Percentiles rank a stretch among this genome's conserved stretches.
phyloP scores from a whole-genome alignment of 2,113 vertebrate species.

The Entosphenus tridentatus region DNA sequence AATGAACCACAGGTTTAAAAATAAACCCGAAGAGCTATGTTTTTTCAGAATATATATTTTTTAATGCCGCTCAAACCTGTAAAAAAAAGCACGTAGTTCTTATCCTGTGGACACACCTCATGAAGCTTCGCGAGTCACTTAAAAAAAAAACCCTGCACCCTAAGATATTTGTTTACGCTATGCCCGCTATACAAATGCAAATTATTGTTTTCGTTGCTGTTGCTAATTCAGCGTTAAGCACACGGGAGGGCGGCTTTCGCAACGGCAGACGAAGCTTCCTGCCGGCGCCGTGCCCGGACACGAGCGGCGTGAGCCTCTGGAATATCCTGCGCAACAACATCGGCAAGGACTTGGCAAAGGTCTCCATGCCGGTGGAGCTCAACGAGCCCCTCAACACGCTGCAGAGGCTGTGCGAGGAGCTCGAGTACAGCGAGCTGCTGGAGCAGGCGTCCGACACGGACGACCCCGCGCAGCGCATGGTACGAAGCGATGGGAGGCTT shows the following conservation, averaged over 20 bases:
- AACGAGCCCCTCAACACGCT: conserved; percentile 54
- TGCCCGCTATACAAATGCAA: too few relatives aligned
- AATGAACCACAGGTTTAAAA: too few relatives aligned
- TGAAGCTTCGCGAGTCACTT: too few relatives aligned
- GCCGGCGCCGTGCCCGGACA: conserved; percentile 26
- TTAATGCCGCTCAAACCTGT: too few relatives aligned
- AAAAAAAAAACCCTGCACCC: too few relatives aligned
- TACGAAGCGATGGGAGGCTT: conserved; percentile 12
- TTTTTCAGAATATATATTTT: too few relatives aligned
- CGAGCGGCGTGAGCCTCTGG: conserved; percentile 58
- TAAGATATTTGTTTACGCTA: too few relatives aligned
- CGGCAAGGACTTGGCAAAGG: conserved; percentile 63
- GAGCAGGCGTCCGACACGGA: conserved; percentile 35
- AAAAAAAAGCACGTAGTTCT: too few relatives aligned
- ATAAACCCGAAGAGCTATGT: too few relatives aligned
- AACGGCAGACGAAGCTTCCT: conserved; percentile 49
- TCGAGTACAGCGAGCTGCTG: conserved; percentile 51
- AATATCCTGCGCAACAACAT: conserved; percentile 68
- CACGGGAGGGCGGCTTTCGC: conserved; percentile 45
- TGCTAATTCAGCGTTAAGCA: too few relatives aligned
- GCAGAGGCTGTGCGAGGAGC: conserved; percentile 58
- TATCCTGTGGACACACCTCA: too few relatives aligned
- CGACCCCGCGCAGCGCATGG: conserved; percentile 59
- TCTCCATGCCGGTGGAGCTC: conserved; percentile 56
- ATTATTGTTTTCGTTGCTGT: too few relatives aligned